These are phyloP conservation scores for Phasianus colchicus DNA, from an alignment of 2,113 vertebrate genomes.

Conservation along the genomic window DNA sequence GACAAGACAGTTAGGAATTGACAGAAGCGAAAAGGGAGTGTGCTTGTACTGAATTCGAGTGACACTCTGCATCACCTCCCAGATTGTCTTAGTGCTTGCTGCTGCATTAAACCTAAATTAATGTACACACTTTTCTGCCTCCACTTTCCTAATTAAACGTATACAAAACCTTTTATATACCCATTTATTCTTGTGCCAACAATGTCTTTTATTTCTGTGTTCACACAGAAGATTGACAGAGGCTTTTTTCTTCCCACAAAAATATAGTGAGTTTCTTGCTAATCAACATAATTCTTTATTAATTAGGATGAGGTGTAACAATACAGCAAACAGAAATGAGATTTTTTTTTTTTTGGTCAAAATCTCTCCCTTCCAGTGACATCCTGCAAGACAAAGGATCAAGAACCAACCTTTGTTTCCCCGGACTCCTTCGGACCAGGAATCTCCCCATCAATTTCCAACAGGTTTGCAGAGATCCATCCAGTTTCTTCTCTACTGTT, in stretches of 20 bases:
- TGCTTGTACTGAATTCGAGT: slow-evolving; percentile 29
- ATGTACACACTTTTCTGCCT: not conserved
- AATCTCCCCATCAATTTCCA: slow-evolving; percentile 6
- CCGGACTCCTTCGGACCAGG: slow-evolving; percentile 26
- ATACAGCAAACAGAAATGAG: not conserved
- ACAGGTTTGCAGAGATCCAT: not conserved
- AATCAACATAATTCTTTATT: slow-evolving; percentile 46
- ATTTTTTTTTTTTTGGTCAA: not conserved
- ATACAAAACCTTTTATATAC: not conserved
- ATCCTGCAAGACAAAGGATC: slow-evolving; percentile 34
- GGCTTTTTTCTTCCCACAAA: not conserved
- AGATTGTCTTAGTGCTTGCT: not conserved
- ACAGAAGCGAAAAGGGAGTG: slow-evolving; percentile 23
- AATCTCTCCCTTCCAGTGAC: slow-evolving; percentile 23
- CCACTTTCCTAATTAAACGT: slow-evolving; percentile 49
- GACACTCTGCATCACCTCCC: not conserved
- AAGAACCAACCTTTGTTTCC: slow-evolving; percentile 39
- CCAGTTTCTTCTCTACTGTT: not conserved
- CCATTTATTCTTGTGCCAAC: slow-evolving; percentile 35
- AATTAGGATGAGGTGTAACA: not conserved
- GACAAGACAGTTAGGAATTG: slow-evolving; percentile 53
- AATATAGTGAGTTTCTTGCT: slow-evolving; percentile 42
- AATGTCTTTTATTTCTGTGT: slow-evolving; percentile 1
- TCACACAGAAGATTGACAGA: slow-evolving; percentile 2
- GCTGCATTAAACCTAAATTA: slow-evolving; percentile 44